Evolutionary conservation across 1,140 invertebrate species (phyloP), one percentile per base, ranked within the genome.

Genomic region (Spodoptera litura): DNA sequence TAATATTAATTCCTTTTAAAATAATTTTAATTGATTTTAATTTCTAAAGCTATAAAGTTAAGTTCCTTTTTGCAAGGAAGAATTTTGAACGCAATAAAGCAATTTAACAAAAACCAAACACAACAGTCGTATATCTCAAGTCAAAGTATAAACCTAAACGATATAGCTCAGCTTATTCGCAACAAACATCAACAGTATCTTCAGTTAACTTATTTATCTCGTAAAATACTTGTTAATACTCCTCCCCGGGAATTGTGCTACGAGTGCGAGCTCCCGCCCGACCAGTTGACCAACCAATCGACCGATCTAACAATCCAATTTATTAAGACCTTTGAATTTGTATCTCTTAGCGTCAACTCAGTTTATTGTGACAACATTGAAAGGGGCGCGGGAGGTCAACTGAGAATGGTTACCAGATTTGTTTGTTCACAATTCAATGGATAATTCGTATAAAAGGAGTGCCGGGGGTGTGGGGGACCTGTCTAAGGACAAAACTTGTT

Each of bases 151-250:
- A 59, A 73, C 38, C 59, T 62, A 53, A 49, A 74, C 61, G 35
- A 59, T 76, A 76, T 64, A 51, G 20, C 74, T 6, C 12, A 4
- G 15, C 27, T 72, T 72, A 78, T 59, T 78, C 56, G 56, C 68
- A 75, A 88, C 83, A 89, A 89, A 89, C 88, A 87, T 89, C 86
- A 89, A 89, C 88, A 92, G 89, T 88, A 87, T 88, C 87, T 90
- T 88, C 87, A 88, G 87, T 84, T 91, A 92, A 94, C 89, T 93
- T 94, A 93, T 94, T 94, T 93, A 92, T 94, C 91, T 92, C 91
- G 78, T 88, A 90, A 92, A 93, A 90, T 93, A 94, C 93, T 93
- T 93, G 91, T 93, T 94, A 93, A 93, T 94, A 91, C 91, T 88
- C 88, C 87, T 86, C 85, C 88, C 89, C 79, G 80, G 86, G 76